phyloP scores from a whole-genome alignment of 1,140 invertebrate genomes.

The Drosophila insularis region DNA sequence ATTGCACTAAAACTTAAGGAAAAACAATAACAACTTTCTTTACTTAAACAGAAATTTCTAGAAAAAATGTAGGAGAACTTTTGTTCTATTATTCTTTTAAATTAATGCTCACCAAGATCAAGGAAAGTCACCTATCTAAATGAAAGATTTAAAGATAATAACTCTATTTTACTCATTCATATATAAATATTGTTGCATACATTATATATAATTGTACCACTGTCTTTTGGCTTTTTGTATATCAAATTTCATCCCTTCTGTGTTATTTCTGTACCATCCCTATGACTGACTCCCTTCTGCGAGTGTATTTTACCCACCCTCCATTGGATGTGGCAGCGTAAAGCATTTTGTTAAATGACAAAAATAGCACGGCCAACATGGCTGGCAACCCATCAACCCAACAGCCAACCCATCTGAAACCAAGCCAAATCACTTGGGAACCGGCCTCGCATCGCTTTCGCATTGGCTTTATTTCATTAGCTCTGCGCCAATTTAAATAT shows the following conservation, averaged over 20 bases:
- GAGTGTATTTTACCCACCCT: no score
- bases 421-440: slow-evolving; percentile 59
- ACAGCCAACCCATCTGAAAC: slow-evolving; percentile 41
- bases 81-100: no score
- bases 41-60: no score
- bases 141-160: no score
- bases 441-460: slow-evolving; percentile 40
- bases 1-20: no score
- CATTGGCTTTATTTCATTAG: slow-evolving; percentile 76
- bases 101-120: no score
- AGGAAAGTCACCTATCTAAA: no score
- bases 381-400: slow-evolving; percentile 39
- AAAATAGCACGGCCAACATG: slow-evolving; percentile 18
- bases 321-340: slow-evolving; percentile 28
- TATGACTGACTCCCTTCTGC: neutral
- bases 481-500: slow-evolving; percentile 77
- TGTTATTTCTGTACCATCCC: neutral
- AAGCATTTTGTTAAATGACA: slow-evolving; percentile 12
- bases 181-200: neutral
- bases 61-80: no score
- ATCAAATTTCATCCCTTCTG: slow-evolving; percentile 1
- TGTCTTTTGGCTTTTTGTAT: neutral
- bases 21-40: no score
- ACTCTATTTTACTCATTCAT: no score
- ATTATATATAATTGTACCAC: neutral